Conservation (phyloP, 2,797 vertebrate species). For the Phrynocephalus forsythii region DNA sequence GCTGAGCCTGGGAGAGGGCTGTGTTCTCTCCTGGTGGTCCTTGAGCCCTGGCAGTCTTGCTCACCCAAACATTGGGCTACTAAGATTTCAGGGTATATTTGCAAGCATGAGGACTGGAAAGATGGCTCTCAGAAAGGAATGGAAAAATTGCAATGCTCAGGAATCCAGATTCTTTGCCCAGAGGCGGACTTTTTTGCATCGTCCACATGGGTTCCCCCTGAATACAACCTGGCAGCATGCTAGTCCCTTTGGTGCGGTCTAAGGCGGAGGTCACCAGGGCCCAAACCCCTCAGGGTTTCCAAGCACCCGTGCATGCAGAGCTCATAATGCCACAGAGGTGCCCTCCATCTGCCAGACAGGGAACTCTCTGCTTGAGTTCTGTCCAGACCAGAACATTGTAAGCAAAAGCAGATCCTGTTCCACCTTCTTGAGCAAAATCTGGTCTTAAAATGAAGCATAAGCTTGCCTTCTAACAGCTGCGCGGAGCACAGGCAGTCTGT, state of each 20-base stretch:
- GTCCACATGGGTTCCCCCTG: not conserved
- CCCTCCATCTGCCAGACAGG: too few relatives aligned
- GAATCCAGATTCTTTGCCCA: not conserved
- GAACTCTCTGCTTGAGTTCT: too few relatives aligned
- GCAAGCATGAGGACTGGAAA: not conserved
- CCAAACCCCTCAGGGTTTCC: too few relatives aligned
- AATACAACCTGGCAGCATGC: not conserved
- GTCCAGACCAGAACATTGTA: too few relatives aligned
- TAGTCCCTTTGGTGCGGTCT: not conserved
- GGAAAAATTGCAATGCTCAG: not conserved
- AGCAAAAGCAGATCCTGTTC: too few relatives aligned
- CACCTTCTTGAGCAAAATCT: too few relatives aligned
- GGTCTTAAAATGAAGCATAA: too few relatives aligned
- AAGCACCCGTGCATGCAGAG: too few relatives aligned
- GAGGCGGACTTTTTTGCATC: not conserved
- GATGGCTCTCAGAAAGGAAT: not conserved
- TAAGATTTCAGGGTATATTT: not conserved
- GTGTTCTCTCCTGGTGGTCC: not conserved
- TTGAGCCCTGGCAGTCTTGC: not conserved
- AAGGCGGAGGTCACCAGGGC: too few relatives aligned
- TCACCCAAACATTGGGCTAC: not conserved
- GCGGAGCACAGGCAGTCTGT: too few relatives aligned
- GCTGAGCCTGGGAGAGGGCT: not conserved
- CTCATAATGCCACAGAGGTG: too few relatives aligned
- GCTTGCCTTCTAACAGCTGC: too few relatives aligned